Evolutionary conservation across 1,140 invertebrate genomes (phyloP).

Genomic region (Globodera rostochiensis): DNA sequence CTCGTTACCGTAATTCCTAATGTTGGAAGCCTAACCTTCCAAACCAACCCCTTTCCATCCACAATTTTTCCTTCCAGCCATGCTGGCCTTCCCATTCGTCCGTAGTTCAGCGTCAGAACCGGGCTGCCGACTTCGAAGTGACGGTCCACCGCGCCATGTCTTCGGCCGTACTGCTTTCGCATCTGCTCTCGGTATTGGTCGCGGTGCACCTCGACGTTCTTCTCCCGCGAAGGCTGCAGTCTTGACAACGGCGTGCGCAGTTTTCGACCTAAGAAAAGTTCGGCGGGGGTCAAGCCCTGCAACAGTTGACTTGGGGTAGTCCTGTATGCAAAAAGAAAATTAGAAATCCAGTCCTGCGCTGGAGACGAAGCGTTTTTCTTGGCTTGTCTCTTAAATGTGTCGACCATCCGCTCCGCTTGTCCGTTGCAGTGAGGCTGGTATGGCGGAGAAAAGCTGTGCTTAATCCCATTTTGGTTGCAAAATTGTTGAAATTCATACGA

Average conservation of each 20-base stretch:
- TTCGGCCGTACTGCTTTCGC: neutral
- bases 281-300: slow-evolving; percentile 12
- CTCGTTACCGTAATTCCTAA: too few species aligned
- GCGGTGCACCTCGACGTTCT: neutral
- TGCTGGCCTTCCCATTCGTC: too few species aligned
- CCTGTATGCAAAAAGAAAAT: slow-evolving; percentile 21
- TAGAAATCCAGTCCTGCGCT: neutral
- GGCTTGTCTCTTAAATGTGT: slow-evolving; percentile 19
- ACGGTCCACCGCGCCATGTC: neutral
- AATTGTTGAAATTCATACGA: slow-evolving; percentile 13
- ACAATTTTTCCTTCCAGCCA: too few species aligned
- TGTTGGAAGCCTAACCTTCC: too few species aligned
- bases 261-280: slow-evolving; percentile 30
- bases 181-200: neutral
- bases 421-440: neutral
- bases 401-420: slow-evolving; percentile 7
- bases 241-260: slow-evolving; percentile 17
- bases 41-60: too few species aligned
- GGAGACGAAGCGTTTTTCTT: slow-evolving; percentile 1
- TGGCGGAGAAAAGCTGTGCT: slow-evolving; percentile 8
- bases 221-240: neutral
- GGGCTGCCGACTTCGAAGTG: neutral
- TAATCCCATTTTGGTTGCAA: slow-evolving; percentile 22
- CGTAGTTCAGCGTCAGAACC: slow-evolving; percentile 1
- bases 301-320: slow-evolving; percentile 17